Percentiles rank a stretch among this genome's conserved stretches.
Conservation (phyloP, 1,140 invertebrate genomes). For the Theocolax elegans region DNA sequence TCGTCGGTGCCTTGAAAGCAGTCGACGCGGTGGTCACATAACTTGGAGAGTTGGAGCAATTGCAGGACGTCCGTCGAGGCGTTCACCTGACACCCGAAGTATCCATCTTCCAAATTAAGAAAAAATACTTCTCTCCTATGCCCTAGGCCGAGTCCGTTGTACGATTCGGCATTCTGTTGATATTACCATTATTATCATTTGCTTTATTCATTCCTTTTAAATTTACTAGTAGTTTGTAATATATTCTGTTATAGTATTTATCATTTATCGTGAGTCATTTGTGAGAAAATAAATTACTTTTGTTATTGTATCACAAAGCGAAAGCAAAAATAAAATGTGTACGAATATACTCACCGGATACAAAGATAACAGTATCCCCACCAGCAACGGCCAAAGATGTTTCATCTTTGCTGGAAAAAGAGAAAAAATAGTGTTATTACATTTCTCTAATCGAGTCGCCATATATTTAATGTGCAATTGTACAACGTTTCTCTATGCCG, state of each 20-base stretch:
- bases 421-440: too few species aligned
- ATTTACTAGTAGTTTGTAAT: too few species aligned
- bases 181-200: too few species aligned
- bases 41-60: constrained; percentile 92
- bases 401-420: constrained; percentile 76
- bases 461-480: too few species aligned
- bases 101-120: constrained; percentile 95
- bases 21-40: constrained; percentile 90
- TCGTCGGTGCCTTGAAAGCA: constrained; percentile 94
- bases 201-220: neutral
- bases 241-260: too few species aligned
- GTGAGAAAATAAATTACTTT: constrained; percentile 46
- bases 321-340: neutral
- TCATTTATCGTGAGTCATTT: too few species aligned
- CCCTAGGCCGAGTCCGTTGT: constrained; percentile 80
- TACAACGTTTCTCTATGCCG: too few species aligned
- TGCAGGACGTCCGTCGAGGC: constrained; percentile 93
- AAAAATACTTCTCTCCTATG: constrained; percentile 93
- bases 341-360: constrained; percentile 67
- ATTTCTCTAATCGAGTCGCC: too few species aligned
- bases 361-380: constrained; percentile 73
- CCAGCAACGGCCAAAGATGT: constrained; percentile 78
- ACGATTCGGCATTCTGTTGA: constrained; percentile 72
- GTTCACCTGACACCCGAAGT: constrained; percentile 97
- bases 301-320: too few species aligned